phyloP scores from a whole-genome alignment of 2,888 invertebrate genomes.

The Gnatocerus cornutus region DNA sequence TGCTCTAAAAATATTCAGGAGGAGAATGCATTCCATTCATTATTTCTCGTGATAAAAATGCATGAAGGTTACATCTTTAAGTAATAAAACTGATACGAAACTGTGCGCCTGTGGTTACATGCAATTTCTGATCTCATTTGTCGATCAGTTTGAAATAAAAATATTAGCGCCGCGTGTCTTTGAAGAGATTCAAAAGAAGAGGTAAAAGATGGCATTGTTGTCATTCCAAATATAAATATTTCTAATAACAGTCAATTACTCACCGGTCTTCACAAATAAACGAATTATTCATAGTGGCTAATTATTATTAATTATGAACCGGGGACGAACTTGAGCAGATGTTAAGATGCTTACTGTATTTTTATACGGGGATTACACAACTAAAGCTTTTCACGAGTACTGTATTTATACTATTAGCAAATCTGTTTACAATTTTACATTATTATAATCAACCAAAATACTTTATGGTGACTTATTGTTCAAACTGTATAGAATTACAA shows the following conservation, averaged over 20 bases:
- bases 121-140: constrained; percentile 14
- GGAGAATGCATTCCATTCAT: constrained; percentile 15
- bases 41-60: constrained; percentile 16
- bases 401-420: constrained; percentile 7
- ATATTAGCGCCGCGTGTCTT: not conserved
- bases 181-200: not conserved
- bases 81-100: constrained; percentile 17
- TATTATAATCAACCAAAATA: constrained; percentile 16
- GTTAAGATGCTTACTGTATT: constrained; percentile 36
- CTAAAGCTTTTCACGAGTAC: constrained; percentile 18
- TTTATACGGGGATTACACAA: constrained; percentile 29
- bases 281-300: constrained; percentile 41
- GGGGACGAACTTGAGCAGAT: constrained; percentile 29
- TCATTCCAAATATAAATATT: constrained; percentile 35
- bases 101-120: not conserved
- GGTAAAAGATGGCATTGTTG: not conserved
- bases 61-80: constrained; percentile 22
- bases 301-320: constrained; percentile 43
- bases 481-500: not conserved
- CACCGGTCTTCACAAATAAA: constrained; percentile 29
- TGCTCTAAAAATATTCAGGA: not conserved
- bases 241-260: constrained; percentile 28
- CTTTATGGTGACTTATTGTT: constrained; percentile 5
- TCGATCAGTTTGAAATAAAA: too few species aligned
- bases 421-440: constrained; percentile 12